These are phyloP conservation scores for Apodemia hepburni DNA, from an alignment of 2,888 invertebrate genomes.

Conservation along the genomic window DNA sequence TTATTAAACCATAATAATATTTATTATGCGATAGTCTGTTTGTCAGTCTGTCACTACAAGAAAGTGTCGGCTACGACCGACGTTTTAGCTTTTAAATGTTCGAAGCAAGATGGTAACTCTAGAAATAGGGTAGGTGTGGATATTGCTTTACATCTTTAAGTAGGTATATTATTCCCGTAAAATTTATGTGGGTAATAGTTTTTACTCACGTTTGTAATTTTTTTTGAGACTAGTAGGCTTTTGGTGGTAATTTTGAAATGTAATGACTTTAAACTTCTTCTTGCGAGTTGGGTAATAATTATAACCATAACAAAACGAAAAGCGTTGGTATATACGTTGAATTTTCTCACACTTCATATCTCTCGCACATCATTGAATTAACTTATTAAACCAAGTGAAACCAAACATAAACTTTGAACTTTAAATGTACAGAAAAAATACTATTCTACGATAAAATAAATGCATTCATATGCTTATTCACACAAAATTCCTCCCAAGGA, in stretches of 20 bases:
- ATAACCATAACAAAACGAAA: too few species aligned
- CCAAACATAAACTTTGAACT: too few species aligned
- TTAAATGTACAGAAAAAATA: too few species aligned
- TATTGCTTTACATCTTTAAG: constrained; percentile 2
- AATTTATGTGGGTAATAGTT: neutral
- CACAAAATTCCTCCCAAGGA: too few species aligned
- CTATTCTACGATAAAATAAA: too few species aligned
- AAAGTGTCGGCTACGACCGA: neutral
- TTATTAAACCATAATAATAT: neutral
- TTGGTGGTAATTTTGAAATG: neutral
- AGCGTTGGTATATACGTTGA: too few species aligned
- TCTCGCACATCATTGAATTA: too few species aligned
- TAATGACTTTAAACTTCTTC: too few species aligned
- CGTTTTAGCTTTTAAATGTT: constrained; percentile 13
- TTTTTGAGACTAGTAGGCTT: neutral
- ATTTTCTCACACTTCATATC: too few species aligned
- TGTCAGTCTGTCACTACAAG: constrained; percentile 4
- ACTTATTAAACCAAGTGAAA: too few species aligned
- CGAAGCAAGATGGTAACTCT: neutral
- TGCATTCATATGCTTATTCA: too few species aligned
- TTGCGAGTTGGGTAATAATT: too few species aligned
- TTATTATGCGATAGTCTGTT: neutral
- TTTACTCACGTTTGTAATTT: constrained; percentile 4
- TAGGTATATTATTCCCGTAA: neutral
- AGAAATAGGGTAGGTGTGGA: constrained; percentile 3